These are phyloP conservation scores for Zaprionus taronus DNA, from an alignment of 1,140 invertebrate species.

Conservation along the genomic window DNA sequence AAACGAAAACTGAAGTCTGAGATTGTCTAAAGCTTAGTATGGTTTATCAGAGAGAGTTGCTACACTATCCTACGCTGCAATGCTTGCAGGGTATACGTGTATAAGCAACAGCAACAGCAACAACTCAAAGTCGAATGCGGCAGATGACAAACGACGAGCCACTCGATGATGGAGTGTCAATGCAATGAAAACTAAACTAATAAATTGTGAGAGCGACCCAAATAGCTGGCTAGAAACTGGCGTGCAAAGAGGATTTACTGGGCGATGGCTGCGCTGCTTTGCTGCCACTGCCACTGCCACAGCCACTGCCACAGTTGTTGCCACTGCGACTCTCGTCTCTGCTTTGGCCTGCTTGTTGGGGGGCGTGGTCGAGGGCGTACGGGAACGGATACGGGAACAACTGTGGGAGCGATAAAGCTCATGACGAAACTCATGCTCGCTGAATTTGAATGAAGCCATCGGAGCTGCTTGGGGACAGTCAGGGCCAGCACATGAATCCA, in stretches of 20 bases:
- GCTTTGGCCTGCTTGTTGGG: constrained; percentile 13
- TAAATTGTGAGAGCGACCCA: constrained; percentile 84
- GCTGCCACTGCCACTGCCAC: not conserved
- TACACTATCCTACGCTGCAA: too few relatives aligned
- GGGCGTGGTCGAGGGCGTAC: constrained; percentile 18
- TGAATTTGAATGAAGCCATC: constrained; percentile 19
- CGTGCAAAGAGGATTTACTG: constrained; percentile 74
- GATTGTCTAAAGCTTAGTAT: too few relatives aligned
- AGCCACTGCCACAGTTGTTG: not conserved
- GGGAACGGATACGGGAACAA: constrained; percentile 2
- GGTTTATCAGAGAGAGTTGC: too few relatives aligned
- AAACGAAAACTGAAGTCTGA: too few relatives aligned
- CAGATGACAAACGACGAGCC: constrained; percentile 79
- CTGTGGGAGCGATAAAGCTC: constrained; percentile 20
- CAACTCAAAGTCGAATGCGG: constrained; percentile 31
- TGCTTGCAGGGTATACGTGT: constrained; percentile 6
- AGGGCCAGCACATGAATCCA: constrained; percentile 5
- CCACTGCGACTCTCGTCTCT: not conserved
- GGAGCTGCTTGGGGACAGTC: not conserved
- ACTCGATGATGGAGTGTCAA: constrained; percentile 84
- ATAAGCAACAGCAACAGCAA: constrained; percentile 4
- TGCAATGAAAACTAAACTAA: constrained; percentile 85
- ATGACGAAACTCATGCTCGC: not conserved
- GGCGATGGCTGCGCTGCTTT: constrained; percentile 26
- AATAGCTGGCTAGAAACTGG: constrained; percentile 83